Evolutionary conservation across 2,888 invertebrate species (phyloP).

Genomic region (Pyrrhia umbra): DNA sequence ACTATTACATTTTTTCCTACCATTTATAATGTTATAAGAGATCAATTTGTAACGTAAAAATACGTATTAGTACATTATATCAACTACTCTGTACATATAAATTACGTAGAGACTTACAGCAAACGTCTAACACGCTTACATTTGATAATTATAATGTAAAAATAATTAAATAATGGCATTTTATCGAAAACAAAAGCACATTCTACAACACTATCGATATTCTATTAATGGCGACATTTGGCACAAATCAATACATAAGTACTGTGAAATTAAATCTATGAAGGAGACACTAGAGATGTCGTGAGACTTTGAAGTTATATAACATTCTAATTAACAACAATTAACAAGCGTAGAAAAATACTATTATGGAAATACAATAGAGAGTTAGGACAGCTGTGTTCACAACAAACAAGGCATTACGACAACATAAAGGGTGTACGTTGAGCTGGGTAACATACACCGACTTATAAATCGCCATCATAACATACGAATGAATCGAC

Average conservation of each 20-base stretch:
- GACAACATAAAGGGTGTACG: constrained; percentile 62
- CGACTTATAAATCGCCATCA: constrained; percentile 9
- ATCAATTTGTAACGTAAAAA: constrained; percentile 76
- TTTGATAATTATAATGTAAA: constrained; percentile 56
- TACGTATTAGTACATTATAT: constrained; percentile 69
- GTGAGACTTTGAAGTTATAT: constrained; percentile 45
- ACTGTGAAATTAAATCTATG: constrained; percentile 35
- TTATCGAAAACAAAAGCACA: constrained; percentile 34
- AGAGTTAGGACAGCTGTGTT: constrained; percentile 50
- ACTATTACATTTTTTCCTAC: constrained; percentile 84
- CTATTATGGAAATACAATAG: constrained; percentile 62
- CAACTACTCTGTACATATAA: constrained; percentile 74
- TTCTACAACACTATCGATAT: constrained; percentile 40
- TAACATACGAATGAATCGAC: constrained; percentile 7
- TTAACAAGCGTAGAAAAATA: constrained; percentile 79
- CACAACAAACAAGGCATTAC: constrained; percentile 67
- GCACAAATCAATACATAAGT: constrained; percentile 55
- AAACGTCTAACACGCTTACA: constrained; percentile 62
- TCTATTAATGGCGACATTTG: constrained; percentile 52
- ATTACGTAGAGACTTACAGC: constrained; percentile 68
- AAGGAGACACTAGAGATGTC: constrained; percentile 48
- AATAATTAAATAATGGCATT: constrained; percentile 53
- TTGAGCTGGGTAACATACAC: constrained; percentile 79
- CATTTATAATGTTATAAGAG: constrained; percentile 76
- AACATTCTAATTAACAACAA: constrained; percentile 66